Conservation (phyloP, 2,113 vertebrate genomes). For the Petroica traversi region DNA sequence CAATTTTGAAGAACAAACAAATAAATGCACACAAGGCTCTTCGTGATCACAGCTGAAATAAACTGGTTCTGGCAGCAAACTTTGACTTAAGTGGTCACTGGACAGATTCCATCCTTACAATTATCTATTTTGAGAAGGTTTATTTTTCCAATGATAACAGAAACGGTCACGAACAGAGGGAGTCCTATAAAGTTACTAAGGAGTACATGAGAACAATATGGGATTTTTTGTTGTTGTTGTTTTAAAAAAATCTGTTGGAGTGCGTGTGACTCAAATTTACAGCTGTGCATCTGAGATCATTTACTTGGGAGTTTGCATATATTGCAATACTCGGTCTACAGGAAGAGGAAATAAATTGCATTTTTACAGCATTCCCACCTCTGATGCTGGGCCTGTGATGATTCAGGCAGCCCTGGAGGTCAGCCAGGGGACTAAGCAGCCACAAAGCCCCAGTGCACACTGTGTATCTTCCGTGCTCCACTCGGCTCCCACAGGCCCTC, state of each 20-base stretch:
- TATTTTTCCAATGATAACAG: slow-evolving; percentile 35
- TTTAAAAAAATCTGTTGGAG: background rate
- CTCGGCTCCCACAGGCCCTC: background rate
- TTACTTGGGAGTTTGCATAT: background rate
- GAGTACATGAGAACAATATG: background rate
- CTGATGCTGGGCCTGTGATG: background rate
- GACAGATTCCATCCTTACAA: slow-evolving; percentile 15
- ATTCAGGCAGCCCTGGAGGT: background rate
- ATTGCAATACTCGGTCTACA: background rate
- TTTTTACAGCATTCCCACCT: background rate
- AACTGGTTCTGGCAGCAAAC: slow-evolving; percentile 24
- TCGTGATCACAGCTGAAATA: slow-evolving; percentile 6
- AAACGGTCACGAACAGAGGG: background rate
- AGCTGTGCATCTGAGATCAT: background rate
- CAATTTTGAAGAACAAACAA: slow-evolving; percentile 4
- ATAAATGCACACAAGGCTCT: background rate
- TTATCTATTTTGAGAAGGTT: slow-evolving; percentile 21
- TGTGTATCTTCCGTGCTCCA: accelerated
- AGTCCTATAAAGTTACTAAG: background rate
- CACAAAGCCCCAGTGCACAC: background rate
- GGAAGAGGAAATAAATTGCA: background rate
- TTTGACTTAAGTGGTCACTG: slow-evolving; percentile 18
- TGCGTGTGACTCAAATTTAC: background rate
- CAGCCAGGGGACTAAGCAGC: background rate
- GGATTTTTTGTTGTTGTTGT: background rate